Base-by-base conservation (phyloP, 2,888 invertebrate genomes). In the Ashinkailepas kermadecensis region DNA sequence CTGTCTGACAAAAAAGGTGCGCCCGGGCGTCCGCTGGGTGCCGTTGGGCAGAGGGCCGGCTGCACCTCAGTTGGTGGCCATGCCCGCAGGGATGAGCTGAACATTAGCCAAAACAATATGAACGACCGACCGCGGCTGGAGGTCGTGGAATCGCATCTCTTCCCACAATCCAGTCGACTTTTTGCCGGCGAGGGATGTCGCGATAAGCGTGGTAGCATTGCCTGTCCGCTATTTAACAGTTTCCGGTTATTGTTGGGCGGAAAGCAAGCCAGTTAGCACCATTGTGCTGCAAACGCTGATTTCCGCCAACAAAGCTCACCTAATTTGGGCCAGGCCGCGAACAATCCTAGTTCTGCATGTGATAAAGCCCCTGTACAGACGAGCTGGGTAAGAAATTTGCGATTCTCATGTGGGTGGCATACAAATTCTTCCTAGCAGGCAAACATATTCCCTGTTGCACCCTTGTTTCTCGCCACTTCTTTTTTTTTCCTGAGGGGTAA, bases 41-140 rank as follows among this genome's bases (percentile, higher is more conserved):
- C 74, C 74, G 74, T 74, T 54, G 39, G 0, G 25, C 13, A 8
- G 25, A 25, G 9, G 25, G 13, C 1, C 7, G 39, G 39, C 39
- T 39, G 39, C 39, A 39, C 39, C 39, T 3, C 39, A 39, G 39
- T 39, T 39, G 39, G 39, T 39, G 39, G 39, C 39, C 39, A 39
- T 39, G 39, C 39, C 39, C 39, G 4, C 39, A 39, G 39, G 39
- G 54, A 74, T 23, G 74, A 54, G 39, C 39, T 21, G 18, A 39
- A 54, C 54, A 74, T 74, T 74, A 74, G 74, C 74, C 54, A 74
- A 74, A 74, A 74, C 74, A 74, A 54, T 74, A 74, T 74, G 74
- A 23, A 74, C 74, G 74, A 13, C 54, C 74, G 59, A 11, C 74
- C 7, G 54, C 7, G 15, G 74, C 54, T 7, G 11, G 15, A 59